Base-by-base conservation (phyloP, 2,797 vertebrate species). In the Pristis pectinata region DNA sequence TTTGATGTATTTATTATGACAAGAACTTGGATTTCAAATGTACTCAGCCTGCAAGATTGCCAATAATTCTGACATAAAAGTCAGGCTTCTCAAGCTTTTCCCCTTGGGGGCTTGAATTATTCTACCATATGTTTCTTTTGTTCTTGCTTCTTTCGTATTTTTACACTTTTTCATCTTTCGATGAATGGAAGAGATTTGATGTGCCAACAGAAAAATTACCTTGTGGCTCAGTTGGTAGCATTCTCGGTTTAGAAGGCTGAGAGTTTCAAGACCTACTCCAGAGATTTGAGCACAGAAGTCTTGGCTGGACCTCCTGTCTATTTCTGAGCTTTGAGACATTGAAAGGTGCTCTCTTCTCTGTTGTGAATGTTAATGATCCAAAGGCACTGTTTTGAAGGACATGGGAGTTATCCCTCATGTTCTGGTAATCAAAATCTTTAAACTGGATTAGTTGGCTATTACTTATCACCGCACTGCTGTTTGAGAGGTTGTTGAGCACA, bases 101-200 rank as follows among this genome's bases (percentile, higher is more conserved):
- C 59, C 87, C 44, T 27, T 7, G n/a, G 87, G 61, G 87, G 11
- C n/a, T 22, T 19, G 61, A 91, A 91, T 91, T 91, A 91, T 37
- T 41, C n/a, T 41, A 27, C 87, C 87, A 91, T 41, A 67, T 91
- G 87, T 91, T 91, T 67, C 87, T 91, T 91, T 91, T 67, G 61
- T 91, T 91, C 61, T 24, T 27, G 30, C 22, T 41, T 67, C 61
- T 61, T 91, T 91, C 85, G 64, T 64, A 19, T 24, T 91, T 91
- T 91, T 41, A 67, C n/a, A 64, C 61, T 2, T 10, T 37, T 87
- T 59, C 83, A 91, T 67, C 61, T 67, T 22, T 67, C 59, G 67
- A 10, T 91, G 87, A 59, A 91, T 67, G 87, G 59, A 89, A 87
- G 27, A 5, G 56, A 56, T 37, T 89, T 89, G 59, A 67, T 67